These are phyloP conservation scores for Cyprinodon tularosa DNA, from an alignment of 2,113 vertebrate species.

Conservation along the genomic window DNA sequence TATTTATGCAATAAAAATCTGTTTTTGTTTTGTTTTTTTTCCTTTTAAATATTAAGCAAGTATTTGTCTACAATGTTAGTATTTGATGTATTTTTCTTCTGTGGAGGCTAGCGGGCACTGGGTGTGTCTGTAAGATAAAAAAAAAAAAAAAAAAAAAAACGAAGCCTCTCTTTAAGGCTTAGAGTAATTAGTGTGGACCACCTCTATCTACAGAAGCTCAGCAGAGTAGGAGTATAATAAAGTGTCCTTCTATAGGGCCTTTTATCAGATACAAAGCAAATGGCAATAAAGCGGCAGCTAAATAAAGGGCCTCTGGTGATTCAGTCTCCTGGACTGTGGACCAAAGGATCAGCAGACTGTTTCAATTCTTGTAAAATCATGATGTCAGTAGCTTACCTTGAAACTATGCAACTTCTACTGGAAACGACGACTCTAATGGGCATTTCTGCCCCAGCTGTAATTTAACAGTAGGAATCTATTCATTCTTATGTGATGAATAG, in stretches of 20 bases:
- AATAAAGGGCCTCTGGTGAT: background rate
- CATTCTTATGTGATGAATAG: background rate
- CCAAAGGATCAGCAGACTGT: background rate
- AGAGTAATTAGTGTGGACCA: background rate
- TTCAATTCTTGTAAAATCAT: background rate
- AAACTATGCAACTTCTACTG: background rate
- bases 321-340: background rate
- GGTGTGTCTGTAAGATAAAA: too few species aligned
- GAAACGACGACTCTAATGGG: background rate
- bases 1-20: too few species aligned
- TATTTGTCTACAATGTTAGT: too few species aligned
- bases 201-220: background rate
- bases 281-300: background rate
- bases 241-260: background rate
- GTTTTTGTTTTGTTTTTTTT: too few species aligned
- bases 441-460: background rate
- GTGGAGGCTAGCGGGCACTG: too few species aligned
- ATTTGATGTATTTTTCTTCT: too few species aligned
- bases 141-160: too few species aligned
- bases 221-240: background rate
- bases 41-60: too few species aligned
- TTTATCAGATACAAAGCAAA: background rate
- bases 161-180: background rate
- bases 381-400: background rate
- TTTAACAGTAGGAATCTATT: background rate